These are phyloP conservation scores for Tetrax tetrax DNA, from an alignment of 2,113 vertebrate genomes.

Conservation along the genomic window DNA sequence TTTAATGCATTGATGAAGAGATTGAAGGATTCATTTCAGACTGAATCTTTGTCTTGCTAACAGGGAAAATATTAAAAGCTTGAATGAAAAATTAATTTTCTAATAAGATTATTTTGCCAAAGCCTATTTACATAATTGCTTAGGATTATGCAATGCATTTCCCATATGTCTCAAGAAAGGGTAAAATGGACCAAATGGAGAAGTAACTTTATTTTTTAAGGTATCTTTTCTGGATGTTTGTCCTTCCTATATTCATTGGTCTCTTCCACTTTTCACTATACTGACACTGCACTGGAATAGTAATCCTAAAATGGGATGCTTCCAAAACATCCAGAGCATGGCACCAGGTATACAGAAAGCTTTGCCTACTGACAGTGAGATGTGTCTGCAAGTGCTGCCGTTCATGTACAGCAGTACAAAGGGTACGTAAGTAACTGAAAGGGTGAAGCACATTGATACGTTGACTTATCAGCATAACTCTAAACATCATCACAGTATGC, in stretches of 20 bases:
- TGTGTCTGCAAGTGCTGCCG: not conserved
- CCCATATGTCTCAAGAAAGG: not conserved
- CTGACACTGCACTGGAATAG: not conserved
- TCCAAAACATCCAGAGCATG: fast-evolving
- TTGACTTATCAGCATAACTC: not conserved
- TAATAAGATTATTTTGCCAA: not conserved
- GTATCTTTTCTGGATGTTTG: not conserved
- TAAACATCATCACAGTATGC: not conserved
- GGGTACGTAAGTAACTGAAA: not conserved
- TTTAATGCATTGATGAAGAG: not conserved
- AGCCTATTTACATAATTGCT: not conserved
- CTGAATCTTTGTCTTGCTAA: not conserved
- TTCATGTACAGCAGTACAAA: not conserved
- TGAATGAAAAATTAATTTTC: not conserved
- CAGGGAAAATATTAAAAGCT: not conserved
- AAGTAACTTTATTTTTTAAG: not conserved
- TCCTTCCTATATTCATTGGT: not conserved
- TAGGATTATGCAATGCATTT: not conserved
- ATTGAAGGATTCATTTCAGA: not conserved
- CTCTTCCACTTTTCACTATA: not conserved
- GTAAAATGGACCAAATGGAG: not conserved
- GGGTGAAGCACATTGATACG: not conserved
- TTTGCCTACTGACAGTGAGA: not conserved
- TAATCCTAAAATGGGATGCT: not conserved
- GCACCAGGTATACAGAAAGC: not conserved